Conservation (phyloP, 2,888 invertebrate species). For the Brenthis daphne region DNA sequence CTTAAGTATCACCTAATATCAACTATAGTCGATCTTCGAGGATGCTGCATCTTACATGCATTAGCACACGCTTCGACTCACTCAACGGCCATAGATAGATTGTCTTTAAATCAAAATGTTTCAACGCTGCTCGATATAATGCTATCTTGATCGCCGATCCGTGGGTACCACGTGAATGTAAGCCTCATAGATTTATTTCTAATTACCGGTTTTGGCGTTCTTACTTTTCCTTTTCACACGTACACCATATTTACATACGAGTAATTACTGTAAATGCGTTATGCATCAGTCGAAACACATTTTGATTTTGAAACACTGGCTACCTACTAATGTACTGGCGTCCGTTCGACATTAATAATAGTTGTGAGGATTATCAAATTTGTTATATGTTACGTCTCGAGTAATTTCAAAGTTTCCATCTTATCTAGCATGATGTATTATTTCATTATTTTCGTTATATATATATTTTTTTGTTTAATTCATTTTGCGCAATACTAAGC, state of each 20-base stretch:
- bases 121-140: conserved; percentile 79
- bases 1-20: neutral
- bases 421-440: conserved; percentile 81
- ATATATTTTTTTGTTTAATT: conserved; percentile 62
- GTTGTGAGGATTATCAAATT: conserved; percentile 75
- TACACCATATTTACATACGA: conserved; percentile 78
- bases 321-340: conserved; percentile 63
- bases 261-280: conserved; percentile 71
- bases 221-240: conserved; percentile 79
- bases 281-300: conserved; percentile 73
- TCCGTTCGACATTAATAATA: conserved; percentile 70
- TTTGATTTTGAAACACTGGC: conserved; percentile 74
- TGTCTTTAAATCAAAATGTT: conserved; percentile 81
- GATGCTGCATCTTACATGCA: conserved; percentile 66
- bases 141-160: conserved; percentile 77
- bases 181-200: conserved; percentile 78
- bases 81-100: conserved; percentile 65
- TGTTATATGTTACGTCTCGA: conserved; percentile 72
- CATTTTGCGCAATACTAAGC: conserved; percentile 85
- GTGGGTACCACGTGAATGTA: conserved; percentile 74
- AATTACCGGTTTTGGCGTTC: conserved; percentile 77
- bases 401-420: conserved; percentile 77
- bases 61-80: conserved; percentile 75
- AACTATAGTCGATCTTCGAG: conserved; percentile 51
- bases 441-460: conserved; percentile 69